A percentile compares a stretch with the other conserved stretches of the same genome.
phyloP scores from a whole-genome alignment of 2,888 invertebrate genomes.

The Pomacea canaliculata region DNA sequence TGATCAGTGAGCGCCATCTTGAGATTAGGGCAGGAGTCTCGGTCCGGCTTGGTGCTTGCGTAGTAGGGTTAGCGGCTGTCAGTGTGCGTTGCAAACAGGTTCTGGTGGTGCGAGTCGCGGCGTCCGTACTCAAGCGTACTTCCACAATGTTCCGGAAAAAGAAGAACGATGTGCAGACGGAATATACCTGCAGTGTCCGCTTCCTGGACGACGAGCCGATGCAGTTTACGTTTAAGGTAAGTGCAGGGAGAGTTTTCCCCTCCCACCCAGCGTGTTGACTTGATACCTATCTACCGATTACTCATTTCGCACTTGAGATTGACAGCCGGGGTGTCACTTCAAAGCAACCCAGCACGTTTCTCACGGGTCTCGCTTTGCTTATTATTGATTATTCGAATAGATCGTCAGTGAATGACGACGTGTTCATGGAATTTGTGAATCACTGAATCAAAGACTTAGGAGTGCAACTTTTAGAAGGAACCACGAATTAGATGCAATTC shows the following conservation, averaged over 20 bases:
- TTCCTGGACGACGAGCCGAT: conserved; percentile 68
- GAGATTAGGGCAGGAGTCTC: conserved; percentile 25
- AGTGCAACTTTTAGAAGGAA: too few species aligned
- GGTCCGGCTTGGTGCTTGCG: conserved; percentile 17
- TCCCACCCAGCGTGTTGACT: too few species aligned
- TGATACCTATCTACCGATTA: too few species aligned
- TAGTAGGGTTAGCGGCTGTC: neutral
- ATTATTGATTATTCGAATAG: too few species aligned
- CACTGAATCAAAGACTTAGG: too few species aligned
- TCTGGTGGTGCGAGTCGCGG: conserved; percentile 5
- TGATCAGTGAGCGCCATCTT: conserved; percentile 36
- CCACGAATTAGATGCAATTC: too few species aligned
- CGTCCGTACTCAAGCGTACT: neutral
- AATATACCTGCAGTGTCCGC: conserved; percentile 65
- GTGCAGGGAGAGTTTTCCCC: conserved; percentile 20
- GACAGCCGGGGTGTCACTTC: too few species aligned
- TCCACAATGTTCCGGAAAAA: conserved; percentile 60
- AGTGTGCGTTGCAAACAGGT: conserved; percentile 1
- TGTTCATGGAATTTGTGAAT: too few species aligned
- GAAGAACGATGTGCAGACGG: conserved; percentile 64
- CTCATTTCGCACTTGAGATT: too few species aligned
- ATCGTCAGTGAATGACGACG: too few species aligned
- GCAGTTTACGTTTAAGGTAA: conserved; percentile 65
- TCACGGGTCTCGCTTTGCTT: too few species aligned
- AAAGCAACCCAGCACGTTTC: too few species aligned